Base-by-base conservation (phyloP, 2,888 invertebrate species). In the Drosophila pegasa region DNA sequence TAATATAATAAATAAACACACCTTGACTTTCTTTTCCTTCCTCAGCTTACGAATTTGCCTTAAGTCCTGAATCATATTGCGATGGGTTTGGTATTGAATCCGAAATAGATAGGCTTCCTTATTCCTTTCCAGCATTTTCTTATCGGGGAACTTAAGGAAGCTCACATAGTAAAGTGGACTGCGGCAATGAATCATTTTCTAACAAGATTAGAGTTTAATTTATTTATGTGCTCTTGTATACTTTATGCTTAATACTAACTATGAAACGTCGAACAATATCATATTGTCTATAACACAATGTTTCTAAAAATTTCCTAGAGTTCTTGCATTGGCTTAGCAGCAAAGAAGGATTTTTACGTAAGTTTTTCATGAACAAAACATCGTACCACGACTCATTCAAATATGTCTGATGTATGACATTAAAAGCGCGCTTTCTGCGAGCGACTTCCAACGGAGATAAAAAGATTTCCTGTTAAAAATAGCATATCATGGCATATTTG, bases 181-280 rank as follows among this genome's bases (percentile, higher is more conserved):
- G 0, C 91, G 88, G 0, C 89, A 78, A 63, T 91, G 88, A 9
- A 91, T 56, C 91, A 91, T 91, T 91, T 89, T 89, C 91, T 91
- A 20, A 1, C 0, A 40, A 6, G 38, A 27, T 22, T n/a, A 2
- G 14, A n/a, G 22, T 35, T 50, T 8, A 0, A 10, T 29, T 29
- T 1, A 20, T 8, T 20, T 12, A 10, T 3, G 7, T n/a, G 1
- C 3, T 22, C 12, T 6, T 41, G 12, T n/a, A 2, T n/a, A 10
- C 20, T 43, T 22, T 6, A 18, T 18, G 27, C 20, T 14, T 12
- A 22, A 14, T 31, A 56, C 70, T 62, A 48, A 91, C 91, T 78
- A 90, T 68, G 61, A 91, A 89, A 40, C 86, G 87, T 1, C 71
- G 78, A 7, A 90, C 73, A 5, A 85, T 79, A 9, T 88, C 80